Conservation (phyloP, 2,888 invertebrate species). For the Dasysyrphus tricinctus region DNA sequence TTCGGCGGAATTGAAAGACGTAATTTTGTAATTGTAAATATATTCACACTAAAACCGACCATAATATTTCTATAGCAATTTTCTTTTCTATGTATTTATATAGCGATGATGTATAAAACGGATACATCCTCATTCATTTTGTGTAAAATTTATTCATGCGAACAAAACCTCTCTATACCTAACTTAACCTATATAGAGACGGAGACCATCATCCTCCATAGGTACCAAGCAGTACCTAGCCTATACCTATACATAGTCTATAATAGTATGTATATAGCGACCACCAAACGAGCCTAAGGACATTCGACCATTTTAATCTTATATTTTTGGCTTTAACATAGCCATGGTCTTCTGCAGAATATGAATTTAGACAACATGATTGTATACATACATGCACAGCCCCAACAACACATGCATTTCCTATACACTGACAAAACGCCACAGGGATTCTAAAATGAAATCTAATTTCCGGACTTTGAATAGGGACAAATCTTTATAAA, state of each 20-base stretch:
- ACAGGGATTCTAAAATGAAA: slow-evolving; percentile 68
- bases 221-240: background rate
- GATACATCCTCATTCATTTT: slow-evolving; percentile 32
- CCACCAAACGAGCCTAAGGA: slow-evolving; percentile 21
- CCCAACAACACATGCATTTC: background rate
- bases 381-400: background rate
- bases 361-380: slow-evolving; percentile 63
- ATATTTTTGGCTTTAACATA: slow-evolving; percentile 24
- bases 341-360: slow-evolving; percentile 27
- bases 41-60: slow-evolving; percentile 36
- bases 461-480: slow-evolving; percentile 73
- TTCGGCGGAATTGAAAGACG: slow-evolving; percentile 36
- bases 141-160: slow-evolving; percentile 37
- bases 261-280: background rate
- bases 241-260: background rate
- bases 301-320: slow-evolving; percentile 48
- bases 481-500: slow-evolving; percentile 58
- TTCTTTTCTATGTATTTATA: background rate
- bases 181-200: background rate
- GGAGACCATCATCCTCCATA: background rate
- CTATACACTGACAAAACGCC: slow-evolving; percentile 17
- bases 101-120: background rate
- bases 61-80: slow-evolving; percentile 1
- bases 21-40: slow-evolving; percentile 41
- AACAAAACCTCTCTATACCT: background rate